These are phyloP conservation scores for Thripadectes ignobilis DNA, from an alignment of 2,797 vertebrate species.

Conservation along the genomic window DNA sequence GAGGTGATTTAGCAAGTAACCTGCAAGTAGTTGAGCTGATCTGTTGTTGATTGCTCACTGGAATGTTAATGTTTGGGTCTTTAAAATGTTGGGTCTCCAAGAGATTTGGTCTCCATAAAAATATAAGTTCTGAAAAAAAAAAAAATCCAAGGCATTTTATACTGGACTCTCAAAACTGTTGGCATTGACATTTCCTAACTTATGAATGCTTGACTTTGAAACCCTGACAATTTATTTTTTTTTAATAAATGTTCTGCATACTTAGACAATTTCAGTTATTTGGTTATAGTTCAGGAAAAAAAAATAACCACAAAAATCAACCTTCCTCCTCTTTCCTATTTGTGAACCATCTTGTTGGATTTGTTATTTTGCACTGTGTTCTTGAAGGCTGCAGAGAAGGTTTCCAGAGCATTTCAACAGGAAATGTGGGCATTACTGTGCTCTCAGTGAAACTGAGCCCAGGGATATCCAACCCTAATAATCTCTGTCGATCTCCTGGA, in stretches of 20 bases:
- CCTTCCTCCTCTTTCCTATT: neutral
- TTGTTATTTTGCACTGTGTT: neutral
- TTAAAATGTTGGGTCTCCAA: neutral
- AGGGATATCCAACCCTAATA: neutral
- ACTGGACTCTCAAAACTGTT: neutral
- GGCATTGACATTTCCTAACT: neutral
- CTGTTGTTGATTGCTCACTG: neutral
- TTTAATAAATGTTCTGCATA: neutral
- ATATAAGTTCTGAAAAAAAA: neutral
- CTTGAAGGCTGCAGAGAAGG: neutral
- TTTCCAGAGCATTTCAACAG: neutral
- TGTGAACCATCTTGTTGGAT: neutral
- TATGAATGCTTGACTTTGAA: neutral
- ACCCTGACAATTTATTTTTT: neutral
- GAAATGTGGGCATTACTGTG: neutral
- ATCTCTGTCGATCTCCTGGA: neutral
- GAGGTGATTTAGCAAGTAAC: neutral
- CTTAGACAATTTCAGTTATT: neutral
- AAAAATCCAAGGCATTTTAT: neutral
- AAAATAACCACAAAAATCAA: neutral
- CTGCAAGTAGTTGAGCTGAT: neutral
- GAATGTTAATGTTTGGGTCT: neutral
- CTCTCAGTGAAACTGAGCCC: neutral
- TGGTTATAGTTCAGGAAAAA: neutral
- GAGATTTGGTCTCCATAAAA: neutral